Evolutionary conservation across 2,888 invertebrate genomes (phyloP), one percentile per base, ranked within the genome.

Genomic region (Hemaris fuciformis): DNA sequence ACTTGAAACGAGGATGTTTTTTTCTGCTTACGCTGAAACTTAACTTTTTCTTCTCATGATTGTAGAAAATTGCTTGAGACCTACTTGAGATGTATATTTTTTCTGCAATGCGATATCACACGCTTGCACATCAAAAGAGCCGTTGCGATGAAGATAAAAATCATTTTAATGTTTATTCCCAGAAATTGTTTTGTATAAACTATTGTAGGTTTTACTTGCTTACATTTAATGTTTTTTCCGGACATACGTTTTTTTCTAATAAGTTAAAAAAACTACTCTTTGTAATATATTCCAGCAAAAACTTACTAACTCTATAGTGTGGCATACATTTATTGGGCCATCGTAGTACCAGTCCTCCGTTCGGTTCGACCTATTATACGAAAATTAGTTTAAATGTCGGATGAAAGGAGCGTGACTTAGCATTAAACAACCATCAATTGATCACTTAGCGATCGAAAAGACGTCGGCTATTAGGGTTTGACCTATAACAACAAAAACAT

Each of bases 381-480:
- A 15, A 41, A 41, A 41, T 57, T 15, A 22, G 25, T 23, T 42
- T 25, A 57, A 41, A 25, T 10, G 41, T 42, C 10, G n/a, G 68
- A 68, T 74, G 68, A 69, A 76, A 72, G 70, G 63, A 69, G 62
- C 80, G 72, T 84, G 86, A 86, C 83, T 74, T 62, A 64, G 73
- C 76, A 74, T 68, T 74, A 76, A 74, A 70, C 70, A 73, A 70
- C 70, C 73, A 75, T 77, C 76, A 73, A 78, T 78, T 73, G 76
- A 62, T 67, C 68, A 58, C 18, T 18, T 31, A 53, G 34, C 64
- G 80, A 80, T 80, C 75, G 78, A 78, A 73, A 66, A 67, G 62
- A 70, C 77, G 83, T 78, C 68, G 72, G 76, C 77, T 79, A 83
- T 83, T 83, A 83, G 76, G 81, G 81, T 85, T 84, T 85, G 81